Percentiles rank a stretch among this genome's conserved stretches.
Conservation (phyloP, 2,888 invertebrate genomes). For the Athripsodes cinereus region DNA sequence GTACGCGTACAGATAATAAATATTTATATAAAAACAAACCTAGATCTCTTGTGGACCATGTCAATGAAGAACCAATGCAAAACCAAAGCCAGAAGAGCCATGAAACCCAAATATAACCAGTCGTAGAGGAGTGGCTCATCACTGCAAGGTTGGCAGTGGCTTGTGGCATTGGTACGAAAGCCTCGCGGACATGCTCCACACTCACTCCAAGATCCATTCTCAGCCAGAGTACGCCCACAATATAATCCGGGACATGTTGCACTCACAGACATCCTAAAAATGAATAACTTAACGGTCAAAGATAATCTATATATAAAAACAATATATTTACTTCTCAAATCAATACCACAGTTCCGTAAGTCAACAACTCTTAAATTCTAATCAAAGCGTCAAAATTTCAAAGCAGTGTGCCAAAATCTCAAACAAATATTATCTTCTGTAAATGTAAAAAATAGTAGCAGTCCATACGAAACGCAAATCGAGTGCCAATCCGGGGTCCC, state of each 20-base stretch:
- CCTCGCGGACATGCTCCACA: constrained; percentile 88
- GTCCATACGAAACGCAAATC: no score
- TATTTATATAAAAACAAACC: constrained; percentile 48
- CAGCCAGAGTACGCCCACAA: constrained; percentile 66
- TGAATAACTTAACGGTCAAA: not conserved
- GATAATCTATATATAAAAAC: not conserved
- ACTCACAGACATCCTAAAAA: constrained; percentile 7
- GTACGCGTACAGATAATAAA: no score
- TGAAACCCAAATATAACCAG: constrained; percentile 91
- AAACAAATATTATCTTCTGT: no score
- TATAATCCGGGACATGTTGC: constrained; percentile 70
- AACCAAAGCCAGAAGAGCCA: constrained; percentile 82
- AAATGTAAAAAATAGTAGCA: no score
- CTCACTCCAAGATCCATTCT: constrained; percentile 66
- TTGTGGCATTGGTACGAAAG: constrained; percentile 63
- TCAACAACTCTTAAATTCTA: not conserved
- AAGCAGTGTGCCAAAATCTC: no score
- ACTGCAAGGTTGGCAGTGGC: constrained; percentile 70
- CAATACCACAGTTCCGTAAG: no score
- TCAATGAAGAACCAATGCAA: constrained; percentile 93
- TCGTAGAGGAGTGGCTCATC: constrained; percentile 78
- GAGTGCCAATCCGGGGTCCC: no score
- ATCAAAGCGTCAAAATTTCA: no score
- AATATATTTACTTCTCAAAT: no score
- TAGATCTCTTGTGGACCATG: constrained; percentile 66